Percentiles rank a stretch among this genome's conserved stretches.
These are phyloP conservation scores for Cecidostiba fungosa DNA, from an alignment of 2,888 invertebrate species.

Conservation along the genomic window DNA sequence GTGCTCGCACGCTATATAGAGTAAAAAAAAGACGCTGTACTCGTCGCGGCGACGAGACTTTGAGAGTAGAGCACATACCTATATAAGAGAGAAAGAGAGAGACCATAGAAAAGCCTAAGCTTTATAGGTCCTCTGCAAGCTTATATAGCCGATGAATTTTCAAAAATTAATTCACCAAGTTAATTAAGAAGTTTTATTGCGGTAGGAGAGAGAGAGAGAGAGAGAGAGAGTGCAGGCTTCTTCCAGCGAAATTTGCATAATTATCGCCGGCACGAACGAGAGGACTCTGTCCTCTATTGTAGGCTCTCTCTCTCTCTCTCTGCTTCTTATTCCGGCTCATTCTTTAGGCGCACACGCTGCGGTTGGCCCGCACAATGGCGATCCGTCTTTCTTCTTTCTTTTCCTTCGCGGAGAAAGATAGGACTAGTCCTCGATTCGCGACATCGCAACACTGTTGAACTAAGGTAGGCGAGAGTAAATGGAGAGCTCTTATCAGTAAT, in stretches of 20 bases:
- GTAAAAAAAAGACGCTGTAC: not conserved
- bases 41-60: slow-evolving; percentile 23
- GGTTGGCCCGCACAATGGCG: slow-evolving; percentile 41
- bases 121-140: not conserved
- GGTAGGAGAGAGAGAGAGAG: too few species aligned
- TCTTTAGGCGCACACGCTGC: slow-evolving; percentile 49
- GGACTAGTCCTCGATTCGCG: not conserved
- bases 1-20: slow-evolving; percentile 33
- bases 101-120: not conserved
- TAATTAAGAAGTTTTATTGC: slow-evolving; percentile 65
- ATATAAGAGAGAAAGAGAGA: too few species aligned
- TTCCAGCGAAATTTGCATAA: slow-evolving; percentile 59
- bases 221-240: not conserved
- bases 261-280: slow-evolving; percentile 48
- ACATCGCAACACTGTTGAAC: not conserved
- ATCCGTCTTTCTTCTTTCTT: slow-evolving; percentile 55
- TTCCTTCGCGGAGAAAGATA: not conserved
- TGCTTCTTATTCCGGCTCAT: slow-evolving; percentile 40
- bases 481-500: slow-evolving; percentile 48
- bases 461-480: not conserved
- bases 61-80: not conserved
- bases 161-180: slow-evolving; percentile 62
- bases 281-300: slow-evolving; percentile 23
- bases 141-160: slow-evolving; percentile 53
- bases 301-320: not conserved